Evolutionary conservation across 2,888 invertebrate species (phyloP).

Genomic region (Napeogenes sylphis): DNA sequence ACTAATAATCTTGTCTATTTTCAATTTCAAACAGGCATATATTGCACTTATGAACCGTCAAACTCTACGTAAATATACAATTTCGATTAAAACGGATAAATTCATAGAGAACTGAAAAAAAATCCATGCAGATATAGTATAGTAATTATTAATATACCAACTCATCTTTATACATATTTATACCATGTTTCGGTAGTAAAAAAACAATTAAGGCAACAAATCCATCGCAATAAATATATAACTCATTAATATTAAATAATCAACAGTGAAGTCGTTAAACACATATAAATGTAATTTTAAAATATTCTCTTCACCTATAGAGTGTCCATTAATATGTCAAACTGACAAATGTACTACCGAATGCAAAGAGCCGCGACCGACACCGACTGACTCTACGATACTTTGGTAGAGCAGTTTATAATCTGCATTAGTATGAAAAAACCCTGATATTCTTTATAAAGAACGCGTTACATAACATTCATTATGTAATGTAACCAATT

Average conservation of each 20-base stretch:
- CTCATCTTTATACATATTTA: no score
- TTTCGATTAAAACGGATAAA: no score
- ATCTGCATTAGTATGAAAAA: background rate
- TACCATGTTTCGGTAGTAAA: no score
- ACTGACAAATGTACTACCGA: slow-evolving; percentile 43
- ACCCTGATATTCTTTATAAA: no score
- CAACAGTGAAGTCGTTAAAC: slow-evolving; percentile 15
- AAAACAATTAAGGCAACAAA: slow-evolving; percentile 17
- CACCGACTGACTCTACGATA: slow-evolving; percentile 43
- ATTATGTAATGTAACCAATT: background rate
- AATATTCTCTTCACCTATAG: slow-evolving; percentile 28
- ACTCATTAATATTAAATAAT: slow-evolving; percentile 20
- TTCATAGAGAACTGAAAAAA: no score
- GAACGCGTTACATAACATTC: background rate
- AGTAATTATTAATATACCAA: no score
- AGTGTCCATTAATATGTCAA: slow-evolving; percentile 39
- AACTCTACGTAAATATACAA: no score
- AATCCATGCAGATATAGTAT: background rate
- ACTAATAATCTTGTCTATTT: no score
- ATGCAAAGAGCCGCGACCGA: slow-evolving; percentile 36
- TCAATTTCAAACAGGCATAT: no score
- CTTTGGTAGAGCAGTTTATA: slow-evolving; percentile 12
- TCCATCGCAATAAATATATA: slow-evolving; percentile 15
- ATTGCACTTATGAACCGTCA: no score
- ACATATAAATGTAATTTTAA: slow-evolving; percentile 24